Evolutionary conservation across 2,888 invertebrate genomes (phyloP), one percentile per base, ranked within the genome.

Genomic region (Sceliomorpha sp.): DNA sequence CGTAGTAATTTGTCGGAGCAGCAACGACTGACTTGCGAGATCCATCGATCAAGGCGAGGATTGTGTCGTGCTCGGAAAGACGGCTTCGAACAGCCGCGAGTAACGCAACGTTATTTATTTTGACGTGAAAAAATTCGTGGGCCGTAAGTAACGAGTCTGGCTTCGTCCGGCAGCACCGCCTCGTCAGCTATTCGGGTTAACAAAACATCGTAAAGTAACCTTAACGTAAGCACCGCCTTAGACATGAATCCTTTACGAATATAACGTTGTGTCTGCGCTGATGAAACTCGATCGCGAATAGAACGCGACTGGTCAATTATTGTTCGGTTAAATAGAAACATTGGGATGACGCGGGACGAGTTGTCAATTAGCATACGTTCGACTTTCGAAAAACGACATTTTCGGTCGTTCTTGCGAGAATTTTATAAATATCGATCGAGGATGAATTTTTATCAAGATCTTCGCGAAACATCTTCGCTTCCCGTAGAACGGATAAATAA

Each of bases 191-290:
- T 80, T 75, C 76, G 77, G 78, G 80, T 82, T 82, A 79, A 72
- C 73, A 81, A 80, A 82, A 82, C 82, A 82, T 80, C 81, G 79
- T 82, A 82, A 83, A 82, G 74, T 70, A 76, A 70, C 68, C 55
- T 75, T 74, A 75, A 72, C 64, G 69, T 78, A 80, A 80, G 81
- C 80, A 80, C 39, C 63, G 62, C 42, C 60, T 66, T 47, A 31
- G 34, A 42, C 44, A 27, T 45, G 44, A 39, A 62, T 62, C 53
- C 40, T 62, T 17, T 51, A 36, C 60, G 27, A 51, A 44, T 51
- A 39, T 45, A 51, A 45, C 60, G 39, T 40, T n/a, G n/a, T n/a
- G n/a, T n/a, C n/a, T n/a, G n/a, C n/a, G n/a, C n/a, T 47, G 20
- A 53, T 53, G 39, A 32, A 63, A 47, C 42, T 55, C 45, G 53